A percentile compares a stretch with the other conserved stretches of the same genome.
Conservation (phyloP, 2,113 vertebrate species). For the Morphnarchus princeps region DNA sequence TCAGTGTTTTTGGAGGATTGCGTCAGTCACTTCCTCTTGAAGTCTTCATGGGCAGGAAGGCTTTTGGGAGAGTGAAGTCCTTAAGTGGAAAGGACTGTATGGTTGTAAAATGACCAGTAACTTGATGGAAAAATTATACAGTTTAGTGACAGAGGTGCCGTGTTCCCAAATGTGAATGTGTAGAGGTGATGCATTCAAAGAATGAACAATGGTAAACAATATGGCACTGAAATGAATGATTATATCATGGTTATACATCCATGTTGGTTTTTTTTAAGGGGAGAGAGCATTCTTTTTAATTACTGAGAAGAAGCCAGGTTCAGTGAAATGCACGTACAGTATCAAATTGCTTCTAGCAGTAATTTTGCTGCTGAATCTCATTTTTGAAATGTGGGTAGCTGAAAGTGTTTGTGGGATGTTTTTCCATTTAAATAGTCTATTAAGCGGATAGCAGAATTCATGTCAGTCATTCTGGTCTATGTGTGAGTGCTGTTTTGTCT, state of each 20-base stretch:
- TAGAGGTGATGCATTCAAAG: not conserved
- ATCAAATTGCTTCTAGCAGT: not conserved
- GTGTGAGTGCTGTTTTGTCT: not conserved
- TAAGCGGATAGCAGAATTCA: not conserved
- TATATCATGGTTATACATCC: not conserved
- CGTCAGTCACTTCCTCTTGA: not conserved
- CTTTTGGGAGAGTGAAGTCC: not conserved
- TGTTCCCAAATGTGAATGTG: not conserved
- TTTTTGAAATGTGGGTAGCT: not conserved
- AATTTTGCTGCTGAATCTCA: not conserved
- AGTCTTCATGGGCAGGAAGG: not conserved
- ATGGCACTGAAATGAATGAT: not conserved
- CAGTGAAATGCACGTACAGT: not conserved
- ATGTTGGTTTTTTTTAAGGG: not conserved
- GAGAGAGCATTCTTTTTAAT: not conserved
- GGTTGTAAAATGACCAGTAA: not conserved
- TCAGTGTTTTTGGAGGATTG: not conserved
- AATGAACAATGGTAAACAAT: not conserved
- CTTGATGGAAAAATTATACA: not conserved
- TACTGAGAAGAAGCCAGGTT: not conserved
- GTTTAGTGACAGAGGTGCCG: not conserved
- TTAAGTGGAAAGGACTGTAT: not conserved
- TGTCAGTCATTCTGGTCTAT: not conserved
- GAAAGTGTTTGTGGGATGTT: not conserved
- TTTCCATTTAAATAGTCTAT: not conserved